These are phyloP conservation scores for Tenebrio molitor DNA, from an alignment of 1,140 invertebrate genomes.

Conservation along the genomic window DNA sequence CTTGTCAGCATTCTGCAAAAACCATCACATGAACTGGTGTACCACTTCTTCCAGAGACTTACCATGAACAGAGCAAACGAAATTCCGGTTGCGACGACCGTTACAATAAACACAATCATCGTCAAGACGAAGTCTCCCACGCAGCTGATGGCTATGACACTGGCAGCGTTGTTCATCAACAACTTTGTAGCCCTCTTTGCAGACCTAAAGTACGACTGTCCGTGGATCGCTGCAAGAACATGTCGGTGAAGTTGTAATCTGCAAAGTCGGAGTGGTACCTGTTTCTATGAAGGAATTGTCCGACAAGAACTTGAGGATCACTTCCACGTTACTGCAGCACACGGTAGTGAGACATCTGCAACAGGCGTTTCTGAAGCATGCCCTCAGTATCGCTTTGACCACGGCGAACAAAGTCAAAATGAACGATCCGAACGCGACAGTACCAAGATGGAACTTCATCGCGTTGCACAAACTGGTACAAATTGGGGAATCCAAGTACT, in stretches of 20 bases:
- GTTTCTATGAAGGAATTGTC: conserved; percentile 87
- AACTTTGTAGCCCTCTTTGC: conserved; percentile 75
- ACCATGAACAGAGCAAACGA: conserved; percentile 2
- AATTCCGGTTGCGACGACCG: conserved; percentile 72
- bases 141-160: conserved; percentile 82
- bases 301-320: conserved; percentile 78
- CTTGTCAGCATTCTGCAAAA: too few relatives aligned
- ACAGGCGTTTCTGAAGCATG: conserved; percentile 63
- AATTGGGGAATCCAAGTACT: conserved; percentile 72
- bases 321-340: conserved; percentile 77
- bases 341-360: neutral
- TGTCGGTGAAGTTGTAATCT: too few relatives aligned
- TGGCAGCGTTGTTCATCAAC: conserved; percentile 75
- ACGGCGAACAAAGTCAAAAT: conserved; percentile 75
- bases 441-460: conserved; percentile 80
- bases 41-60: too few relatives aligned
- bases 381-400: conserved; percentile 74
- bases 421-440: conserved; percentile 82
- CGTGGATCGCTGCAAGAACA: conserved; percentile 80
- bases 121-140: conserved; percentile 82
- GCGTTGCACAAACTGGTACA: conserved; percentile 71
- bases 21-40: too few relatives aligned
- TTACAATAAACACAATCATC: conserved; percentile 70
- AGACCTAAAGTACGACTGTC: conserved; percentile 76
- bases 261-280: too few relatives aligned